phyloP scores from a whole-genome alignment of 2,113 vertebrate genomes.

The Silurus glanis region DNA sequence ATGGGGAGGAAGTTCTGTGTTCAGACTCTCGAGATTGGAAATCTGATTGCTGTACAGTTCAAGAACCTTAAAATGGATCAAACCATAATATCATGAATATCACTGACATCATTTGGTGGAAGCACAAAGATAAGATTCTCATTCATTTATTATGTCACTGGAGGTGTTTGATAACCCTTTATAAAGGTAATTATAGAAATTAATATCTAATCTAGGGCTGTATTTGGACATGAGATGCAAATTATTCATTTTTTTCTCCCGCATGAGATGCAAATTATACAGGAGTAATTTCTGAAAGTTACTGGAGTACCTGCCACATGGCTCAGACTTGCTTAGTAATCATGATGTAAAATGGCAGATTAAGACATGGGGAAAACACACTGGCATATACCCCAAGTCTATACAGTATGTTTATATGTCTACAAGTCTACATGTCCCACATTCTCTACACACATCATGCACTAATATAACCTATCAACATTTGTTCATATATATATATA shows the following conservation, averaged over 20 bases:
- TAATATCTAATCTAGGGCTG: neutral
- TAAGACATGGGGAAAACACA: neutral
- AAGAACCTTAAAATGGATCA: conserved; percentile 72
- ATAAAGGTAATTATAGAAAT: neutral
- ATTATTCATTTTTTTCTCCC: too few species aligned
- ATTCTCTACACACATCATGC: too few species aligned
- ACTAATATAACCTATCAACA: too few species aligned
- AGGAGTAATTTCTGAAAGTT: neutral
- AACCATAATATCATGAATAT: neutral
- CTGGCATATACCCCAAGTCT: neutral
- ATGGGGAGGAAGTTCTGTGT: conserved; percentile 53
- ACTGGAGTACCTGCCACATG: neutral
- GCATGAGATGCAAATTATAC: neutral
- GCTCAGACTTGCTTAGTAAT: too few species aligned
- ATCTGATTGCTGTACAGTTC: conserved; percentile 81
- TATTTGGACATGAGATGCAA: neutral
- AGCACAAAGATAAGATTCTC: neutral
- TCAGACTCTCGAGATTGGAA: conserved; percentile 69
- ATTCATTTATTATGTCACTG: neutral
- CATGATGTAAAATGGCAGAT: too few species aligned
- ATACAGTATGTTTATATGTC: too few species aligned
- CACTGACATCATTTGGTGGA: neutral
- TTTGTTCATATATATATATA: too few species aligned
- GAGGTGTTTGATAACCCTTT: neutral
- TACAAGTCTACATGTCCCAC: too few species aligned